phyloP scores from a whole-genome alignment of 1,140 invertebrate species.

The Heliconius melpomene region DNA sequence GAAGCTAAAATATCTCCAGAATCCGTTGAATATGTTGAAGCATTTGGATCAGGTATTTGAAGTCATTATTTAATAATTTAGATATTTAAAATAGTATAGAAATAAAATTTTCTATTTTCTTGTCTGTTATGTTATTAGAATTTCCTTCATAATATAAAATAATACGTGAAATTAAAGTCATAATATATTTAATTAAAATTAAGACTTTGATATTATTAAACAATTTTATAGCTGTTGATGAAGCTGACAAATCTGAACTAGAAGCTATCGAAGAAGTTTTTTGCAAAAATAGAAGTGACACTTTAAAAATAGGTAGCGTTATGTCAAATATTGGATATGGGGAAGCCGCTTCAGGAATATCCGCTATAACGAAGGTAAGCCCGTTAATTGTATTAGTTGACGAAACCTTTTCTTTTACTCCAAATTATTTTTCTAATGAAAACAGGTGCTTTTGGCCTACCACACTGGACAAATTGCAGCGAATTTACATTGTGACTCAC shows the following conservation, averaged over 20 bases:
- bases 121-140: too few relatives aligned
- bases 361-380: slow-evolving; percentile 82
- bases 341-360: slow-evolving; percentile 84
- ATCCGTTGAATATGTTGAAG: slow-evolving; percentile 87
- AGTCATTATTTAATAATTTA: too few relatives aligned
- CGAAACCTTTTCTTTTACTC: too few relatives aligned
- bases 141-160: too few relatives aligned
- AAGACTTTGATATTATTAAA: not conserved
- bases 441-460: slow-evolving; percentile 54
- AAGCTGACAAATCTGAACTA: slow-evolving; percentile 58
- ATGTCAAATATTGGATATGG: slow-evolving; percentile 89
- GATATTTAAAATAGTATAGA: too few relatives aligned
- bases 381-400: not conserved
- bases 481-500: slow-evolving; percentile 46
- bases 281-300: slow-evolving; percentile 71
- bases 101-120: too few relatives aligned
- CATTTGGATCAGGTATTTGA: slow-evolving; percentile 84
- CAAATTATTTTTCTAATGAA: not conserved
- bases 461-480: slow-evolving; percentile 47
- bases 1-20: slow-evolving; percentile 84
- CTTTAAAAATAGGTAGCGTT: slow-evolving; percentile 86
- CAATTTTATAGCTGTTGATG: slow-evolving; percentile 73
- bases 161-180: too few relatives aligned
- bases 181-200: too few relatives aligned
- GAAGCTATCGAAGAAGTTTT: slow-evolving; percentile 60